Evolutionary conservation across 2,113 vertebrate genomes (phyloP), one percentile per base, ranked within the genome.

Genomic region (Xiphophorus maculatus): DNA sequence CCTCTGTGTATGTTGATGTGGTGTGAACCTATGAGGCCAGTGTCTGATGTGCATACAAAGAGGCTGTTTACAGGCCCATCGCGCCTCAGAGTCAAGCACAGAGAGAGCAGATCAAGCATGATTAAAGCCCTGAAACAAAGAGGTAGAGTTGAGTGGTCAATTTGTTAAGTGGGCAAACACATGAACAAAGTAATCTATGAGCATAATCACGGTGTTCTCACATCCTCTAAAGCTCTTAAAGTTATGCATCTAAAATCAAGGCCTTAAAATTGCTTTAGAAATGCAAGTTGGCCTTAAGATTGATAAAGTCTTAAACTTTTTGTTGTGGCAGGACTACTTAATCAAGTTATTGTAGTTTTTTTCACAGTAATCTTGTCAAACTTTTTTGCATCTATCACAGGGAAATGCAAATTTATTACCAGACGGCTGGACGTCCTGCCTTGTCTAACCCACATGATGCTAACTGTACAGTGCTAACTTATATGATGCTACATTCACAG

Each of bases 1-100:
- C 72, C 65, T 58, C 73, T 68, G 66, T 66, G 77, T 72, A 76
- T 71, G 83, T 86, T 69, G 88, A 84, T 88, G 69, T 70, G 80
- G 84, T 84, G 61, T 54, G 66, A 90, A 83, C 81, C 76, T 67
- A 75, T 42, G 32, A 78, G 68, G 63, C 33, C n/a, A 22, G 74
- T 58, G 75, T 73, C 69, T 87, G 88, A 76, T 89, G 77, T 89
- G 90, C 90, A 93, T 91, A 73, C 79, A 76, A 83, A 90, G 85
- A 86, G 84, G 40, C 79, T 90, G 83, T 93, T 91, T 92, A 90
- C 82, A 71, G 63, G 80, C 74, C 77, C 75, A 80, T 58, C 42
- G 82, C 71, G 77, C 77, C 72, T 76, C 10, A 22, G 73, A 79
- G 88, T 90, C 76, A 71, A 88, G 79, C 78, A 61, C 79, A 73